Conservation (phyloP, 2,888 invertebrate genomes). For the Linyphia triangularis region DNA sequence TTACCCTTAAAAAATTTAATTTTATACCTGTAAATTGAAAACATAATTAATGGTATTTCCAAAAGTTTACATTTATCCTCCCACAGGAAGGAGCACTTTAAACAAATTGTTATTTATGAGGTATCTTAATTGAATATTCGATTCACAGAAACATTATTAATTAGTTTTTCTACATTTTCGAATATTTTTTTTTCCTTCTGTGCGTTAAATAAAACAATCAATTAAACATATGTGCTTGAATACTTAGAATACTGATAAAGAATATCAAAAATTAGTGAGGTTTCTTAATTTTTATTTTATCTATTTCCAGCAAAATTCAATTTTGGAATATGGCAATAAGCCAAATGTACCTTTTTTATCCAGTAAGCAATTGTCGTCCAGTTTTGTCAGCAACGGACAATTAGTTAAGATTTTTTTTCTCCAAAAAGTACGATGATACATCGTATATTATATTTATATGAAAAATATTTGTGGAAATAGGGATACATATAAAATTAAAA, state of each 20-base stretch:
- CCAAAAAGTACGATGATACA: too few species aligned
- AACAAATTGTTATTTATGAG: neutral
- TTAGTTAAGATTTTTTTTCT: too few species aligned
- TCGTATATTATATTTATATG: too few species aligned
- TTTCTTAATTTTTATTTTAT: neutral
- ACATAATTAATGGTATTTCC: neutral
- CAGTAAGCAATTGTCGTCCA: constrained; percentile 22
- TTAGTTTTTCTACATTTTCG: neutral
- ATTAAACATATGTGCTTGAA: neutral
- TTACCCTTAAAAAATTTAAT: neutral
- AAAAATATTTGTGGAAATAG: too few species aligned
- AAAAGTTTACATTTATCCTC: neutral
- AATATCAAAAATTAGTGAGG: too few species aligned
- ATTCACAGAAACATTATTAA: neutral
- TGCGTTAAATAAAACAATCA: neutral
- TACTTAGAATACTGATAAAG: too few species aligned
- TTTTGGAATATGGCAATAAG: constrained; percentile 12
- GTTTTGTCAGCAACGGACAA: constrained; percentile 35
- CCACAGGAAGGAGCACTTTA: neutral
- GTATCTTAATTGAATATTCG: neutral
- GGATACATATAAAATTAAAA: too few species aligned
- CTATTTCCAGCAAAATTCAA: neutral
- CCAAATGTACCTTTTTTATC: constrained; percentile 30
- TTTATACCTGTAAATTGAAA: neutral
- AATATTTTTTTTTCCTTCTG: neutral